Conservation (phyloP, 37 sponge, comb jelly and placozoan genomes). For the Cliona cf. orientalis region DNA sequence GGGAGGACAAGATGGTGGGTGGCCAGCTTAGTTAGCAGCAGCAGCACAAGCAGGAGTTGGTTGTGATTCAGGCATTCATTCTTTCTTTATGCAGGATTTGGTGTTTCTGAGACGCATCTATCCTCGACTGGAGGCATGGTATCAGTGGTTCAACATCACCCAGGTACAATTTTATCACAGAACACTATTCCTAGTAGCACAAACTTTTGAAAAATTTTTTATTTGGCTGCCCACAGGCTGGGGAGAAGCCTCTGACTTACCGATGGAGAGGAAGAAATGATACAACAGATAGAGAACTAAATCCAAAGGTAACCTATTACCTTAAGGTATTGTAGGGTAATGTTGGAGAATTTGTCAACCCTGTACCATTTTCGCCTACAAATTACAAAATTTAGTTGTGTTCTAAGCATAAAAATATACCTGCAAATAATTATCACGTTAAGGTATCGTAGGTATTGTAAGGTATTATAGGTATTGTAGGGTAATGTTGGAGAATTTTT, state of each 20-base stretch:
- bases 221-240: slow-evolving; percentile 33
- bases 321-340: too few relatives aligned
- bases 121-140: slow-evolving; percentile 92
- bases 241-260: slow-evolving; percentile 77
- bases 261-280: slow-evolving; percentile 94
- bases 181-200: not conserved
- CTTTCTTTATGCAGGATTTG: slow-evolving; percentile 47
- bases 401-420: too few relatives aligned
- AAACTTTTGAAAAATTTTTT: not conserved
- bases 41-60: too few relatives aligned
- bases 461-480: too few relatives aligned
- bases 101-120: slow-evolving; percentile 70
- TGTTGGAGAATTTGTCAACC: too few relatives aligned
- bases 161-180: slow-evolving; percentile 57
- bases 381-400: too few relatives aligned
- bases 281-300: slow-evolving; percentile 92
- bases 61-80: not conserved
- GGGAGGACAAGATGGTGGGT: slow-evolving; percentile 44
- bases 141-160: slow-evolving; percentile 94
- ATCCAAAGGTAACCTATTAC: slow-evolving; percentile 96
- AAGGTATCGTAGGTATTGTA: too few relatives aligned
- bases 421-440: too few relatives aligned
- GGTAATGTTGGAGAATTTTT: too few relatives aligned
- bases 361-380: too few relatives aligned
- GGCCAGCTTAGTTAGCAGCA: not conserved